Evolutionary conservation across 2,797 vertebrate species (phyloP).

Genomic region (Myotis findleyi): DNA sequence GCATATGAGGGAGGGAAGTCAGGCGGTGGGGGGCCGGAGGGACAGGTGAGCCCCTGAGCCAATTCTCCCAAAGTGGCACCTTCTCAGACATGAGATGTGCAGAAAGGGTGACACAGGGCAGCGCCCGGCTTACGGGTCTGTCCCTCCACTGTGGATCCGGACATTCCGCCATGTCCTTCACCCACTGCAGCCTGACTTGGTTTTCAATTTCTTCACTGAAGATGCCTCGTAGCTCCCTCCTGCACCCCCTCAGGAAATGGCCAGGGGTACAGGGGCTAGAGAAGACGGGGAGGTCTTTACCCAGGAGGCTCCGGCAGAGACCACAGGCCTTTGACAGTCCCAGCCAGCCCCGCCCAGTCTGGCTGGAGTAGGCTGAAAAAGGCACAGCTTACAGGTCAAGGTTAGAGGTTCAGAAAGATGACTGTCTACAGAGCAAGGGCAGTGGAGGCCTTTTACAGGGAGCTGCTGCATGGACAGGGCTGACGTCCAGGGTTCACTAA

Average conservation of each 20-base stretch:
- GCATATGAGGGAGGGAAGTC: accelerated
- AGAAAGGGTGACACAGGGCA: neutral
- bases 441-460: neutral
- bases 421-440: neutral
- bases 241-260: neutral
- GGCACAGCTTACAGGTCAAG: neutral
- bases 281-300: neutral
- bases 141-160: accelerated
- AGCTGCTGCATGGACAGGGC: neutral
- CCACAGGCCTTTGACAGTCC: neutral
- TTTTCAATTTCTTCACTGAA: neutral
- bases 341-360: neutral
- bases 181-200: no score
- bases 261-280: neutral
- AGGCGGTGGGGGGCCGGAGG: accelerated
- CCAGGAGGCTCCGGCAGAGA: neutral
- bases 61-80: neutral
- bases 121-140: accelerated
- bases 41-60: neutral
- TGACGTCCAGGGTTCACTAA: neutral
- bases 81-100: neutral
- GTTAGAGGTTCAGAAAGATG: neutral
- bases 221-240: neutral
- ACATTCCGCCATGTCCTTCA: neutral
- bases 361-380: neutral